Percentiles rank a stretch among this genome's conserved stretches.
Evolutionary conservation across 2,797 vertebrate species (phyloP).

Genomic region (Pseudochaenichthys georgianus): DNA sequence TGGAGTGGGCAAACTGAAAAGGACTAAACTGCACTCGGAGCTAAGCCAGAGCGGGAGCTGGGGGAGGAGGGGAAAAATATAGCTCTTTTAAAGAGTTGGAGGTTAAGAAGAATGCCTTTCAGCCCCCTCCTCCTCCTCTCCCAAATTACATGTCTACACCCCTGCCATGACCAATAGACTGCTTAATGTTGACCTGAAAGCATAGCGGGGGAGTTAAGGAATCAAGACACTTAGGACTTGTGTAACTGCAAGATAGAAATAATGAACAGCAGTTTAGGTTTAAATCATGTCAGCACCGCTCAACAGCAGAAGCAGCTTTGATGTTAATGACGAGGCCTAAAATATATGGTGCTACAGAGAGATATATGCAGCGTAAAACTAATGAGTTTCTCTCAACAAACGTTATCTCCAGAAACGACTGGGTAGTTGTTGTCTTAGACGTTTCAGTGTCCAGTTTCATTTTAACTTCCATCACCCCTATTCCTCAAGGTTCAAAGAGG

Average conservation of each 20-base stretch:
- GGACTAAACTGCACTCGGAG: constrained; percentile 82
- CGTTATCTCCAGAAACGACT: constrained; percentile 7
- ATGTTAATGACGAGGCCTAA: constrained; percentile 30
- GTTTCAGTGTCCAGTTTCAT: not conserved
- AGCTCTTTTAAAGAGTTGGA: constrained; percentile 84
- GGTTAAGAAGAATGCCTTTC: constrained; percentile 83
- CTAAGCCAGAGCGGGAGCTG: constrained; percentile 80
- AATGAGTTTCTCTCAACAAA: constrained; percentile 11
- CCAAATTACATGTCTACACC: constrained; percentile 85
- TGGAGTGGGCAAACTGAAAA: constrained; percentile 88
- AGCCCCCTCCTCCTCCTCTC: constrained; percentile 66
- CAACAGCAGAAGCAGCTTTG: constrained; percentile 22
- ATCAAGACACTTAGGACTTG: constrained; percentile 68
- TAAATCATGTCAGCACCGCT: constrained; percentile 44
- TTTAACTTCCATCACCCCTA: not conserved
- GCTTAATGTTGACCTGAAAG: constrained; percentile 80
- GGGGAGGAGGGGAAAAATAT: constrained; percentile 82
- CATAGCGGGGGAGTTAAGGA: constrained; percentile 66
- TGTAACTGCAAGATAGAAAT: constrained; percentile 57
- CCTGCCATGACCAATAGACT: constrained; percentile 78
- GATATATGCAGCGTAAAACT: constrained; percentile 5
- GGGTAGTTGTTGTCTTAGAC: not conserved
- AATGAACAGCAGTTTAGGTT: constrained; percentile 41
- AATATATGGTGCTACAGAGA: not conserved
- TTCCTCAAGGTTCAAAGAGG: not conserved